phyloP scores from a whole-genome alignment of 1,140 invertebrate species.

The Idris sp. region DNA sequence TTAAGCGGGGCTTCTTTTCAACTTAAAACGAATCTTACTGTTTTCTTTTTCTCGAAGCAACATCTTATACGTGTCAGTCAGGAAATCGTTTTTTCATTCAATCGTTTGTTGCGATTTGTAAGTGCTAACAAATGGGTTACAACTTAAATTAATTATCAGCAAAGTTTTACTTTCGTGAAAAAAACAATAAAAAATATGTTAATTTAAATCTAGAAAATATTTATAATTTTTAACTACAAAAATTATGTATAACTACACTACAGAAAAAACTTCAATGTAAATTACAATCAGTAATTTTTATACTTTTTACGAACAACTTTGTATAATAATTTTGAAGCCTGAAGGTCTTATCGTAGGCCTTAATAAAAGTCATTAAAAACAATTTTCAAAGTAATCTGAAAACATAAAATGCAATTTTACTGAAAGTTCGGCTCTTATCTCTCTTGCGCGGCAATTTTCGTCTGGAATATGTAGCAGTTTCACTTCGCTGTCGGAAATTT shows the following conservation, averaged over 20 bases:
- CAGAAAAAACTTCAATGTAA: no score
- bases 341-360: no score
- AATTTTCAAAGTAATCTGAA: conserved; percentile 48
- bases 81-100: conserved; percentile 24
- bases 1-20: conserved; percentile 53
- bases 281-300: no score
- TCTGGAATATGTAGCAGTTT: conserved; percentile 48
- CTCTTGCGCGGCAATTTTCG: conserved; percentile 37
- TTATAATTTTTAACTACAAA: no score
- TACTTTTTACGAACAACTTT: no score
- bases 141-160: no score
- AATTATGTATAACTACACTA: no score
- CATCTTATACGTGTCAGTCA: conserved; percentile 40
- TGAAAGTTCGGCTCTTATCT: conserved; percentile 52
- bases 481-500: conserved; percentile 45
- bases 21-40: conserved; percentile 51
- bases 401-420: conserved; percentile 44
- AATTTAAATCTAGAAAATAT: no score
- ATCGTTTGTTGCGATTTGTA: conserved; percentile 6
- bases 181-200: no score
- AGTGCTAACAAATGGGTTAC: conserved; percentile 41
- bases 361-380: conserved; percentile 33
- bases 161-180: no score
- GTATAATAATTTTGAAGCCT: not conserved
- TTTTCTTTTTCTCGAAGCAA: conserved; percentile 27